These are phyloP conservation scores for Byasa hedistus DNA, from an alignment of 2,888 invertebrate species.

Conservation along the genomic window DNA sequence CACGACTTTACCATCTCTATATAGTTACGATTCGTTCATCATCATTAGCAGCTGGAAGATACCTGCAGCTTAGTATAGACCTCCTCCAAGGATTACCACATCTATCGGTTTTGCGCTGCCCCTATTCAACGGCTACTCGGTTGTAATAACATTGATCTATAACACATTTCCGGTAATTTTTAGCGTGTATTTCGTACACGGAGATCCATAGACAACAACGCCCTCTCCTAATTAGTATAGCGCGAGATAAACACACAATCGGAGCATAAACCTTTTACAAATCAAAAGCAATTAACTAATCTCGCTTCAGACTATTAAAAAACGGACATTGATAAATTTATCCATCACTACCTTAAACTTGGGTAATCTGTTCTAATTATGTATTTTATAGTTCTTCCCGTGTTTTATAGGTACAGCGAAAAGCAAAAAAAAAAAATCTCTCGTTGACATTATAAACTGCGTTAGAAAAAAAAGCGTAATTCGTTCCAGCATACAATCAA, in stretches of 20 bases:
- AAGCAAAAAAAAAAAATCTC: neutral
- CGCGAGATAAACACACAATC: neutral
- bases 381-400: neutral
- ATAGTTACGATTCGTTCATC: neutral
- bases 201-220: neutral
- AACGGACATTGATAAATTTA: neutral
- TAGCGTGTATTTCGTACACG: neutral
- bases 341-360: neutral
- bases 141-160: too few relatives aligned
- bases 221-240: neutral
- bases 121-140: too few relatives aligned
- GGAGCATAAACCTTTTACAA: neutral
- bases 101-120: too few relatives aligned
- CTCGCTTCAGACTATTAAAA: neutral
- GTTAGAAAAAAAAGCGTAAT: conserved; percentile 2
- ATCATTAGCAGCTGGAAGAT: too few relatives aligned
- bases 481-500: conserved; percentile 2
- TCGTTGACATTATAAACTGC: conserved; percentile 5
- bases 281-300: neutral
- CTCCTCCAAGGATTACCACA: too few relatives aligned
- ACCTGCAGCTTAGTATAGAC: too few relatives aligned
- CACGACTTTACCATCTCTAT: neutral
- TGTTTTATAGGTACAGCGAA: neutral
- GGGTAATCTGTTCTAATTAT: neutral
- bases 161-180: neutral